Evolutionary conservation across 1,140 invertebrate genomes (phyloP), one percentile per base, ranked within the genome.

Genomic region (Zaprionus ghesquierei): DNA sequence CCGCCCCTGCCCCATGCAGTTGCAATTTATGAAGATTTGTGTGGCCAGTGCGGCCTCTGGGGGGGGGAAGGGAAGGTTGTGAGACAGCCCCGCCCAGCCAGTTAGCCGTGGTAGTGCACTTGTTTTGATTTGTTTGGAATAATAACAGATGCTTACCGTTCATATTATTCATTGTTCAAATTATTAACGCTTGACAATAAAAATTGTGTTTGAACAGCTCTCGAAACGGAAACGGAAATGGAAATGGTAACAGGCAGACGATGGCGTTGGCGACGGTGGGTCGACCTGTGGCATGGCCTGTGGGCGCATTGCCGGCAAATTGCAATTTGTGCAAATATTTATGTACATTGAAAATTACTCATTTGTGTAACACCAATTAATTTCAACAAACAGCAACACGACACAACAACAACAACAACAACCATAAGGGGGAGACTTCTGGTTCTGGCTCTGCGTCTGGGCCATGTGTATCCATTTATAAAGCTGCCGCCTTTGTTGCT

Each of bases 71-170:
- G 35, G 15, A 41, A 15, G 33, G 18, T 50, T 18, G 20, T 44
- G 44, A 13, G 33, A 1, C 35, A 8, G 35, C 35, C 75, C 56
- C 79, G 75, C 79, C 79, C 79, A 58, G 49, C 27, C 62, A 65
- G 35, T 82, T 82, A 68, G 33, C 46, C 68, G 68, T 59, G 79
- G 74, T 63, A 77, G 55, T 81, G 89, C 89, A 91, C 89, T 91
- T 91, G 89, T 91, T 91, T 91, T 91, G 90, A 91, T 91, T 91
- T 91, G 90, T 91, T 91, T 91, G 89, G 89, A 91, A 91, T 91
- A 91, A 90, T 90, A 91, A 89, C 90, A 91, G 90, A 91, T 91
- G 90, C 90, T 91, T 81, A 80, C 77, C 82, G 80, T 81, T 77
- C 89, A 74, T 91, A 91, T 91, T 91, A 91, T 90, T 91, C 89